A percentile compares a stretch with the other conserved stretches of the same genome.
Evolutionary conservation across 2,888 invertebrate species (phyloP).

Genomic region (Eupithecia subfuscata): DNA sequence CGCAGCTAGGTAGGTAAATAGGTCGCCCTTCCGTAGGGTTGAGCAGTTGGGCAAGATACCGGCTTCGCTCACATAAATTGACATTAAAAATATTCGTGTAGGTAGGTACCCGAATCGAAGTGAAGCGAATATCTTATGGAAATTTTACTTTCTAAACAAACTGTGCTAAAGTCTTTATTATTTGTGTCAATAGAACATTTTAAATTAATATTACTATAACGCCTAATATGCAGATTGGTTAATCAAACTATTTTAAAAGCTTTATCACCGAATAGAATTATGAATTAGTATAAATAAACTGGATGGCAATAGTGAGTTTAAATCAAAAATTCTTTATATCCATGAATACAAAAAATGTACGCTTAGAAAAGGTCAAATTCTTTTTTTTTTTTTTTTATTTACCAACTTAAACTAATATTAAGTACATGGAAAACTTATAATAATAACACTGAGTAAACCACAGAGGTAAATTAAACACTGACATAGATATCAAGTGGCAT

Average conservation of each 20-base stretch:
- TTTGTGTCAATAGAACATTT: neutral
- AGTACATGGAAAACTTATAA: too few relatives aligned
- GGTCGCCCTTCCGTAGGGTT: conserved; percentile 64
- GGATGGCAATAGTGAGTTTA: neutral
- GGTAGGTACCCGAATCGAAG: conserved; percentile 11
- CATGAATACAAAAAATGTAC: too few relatives aligned
- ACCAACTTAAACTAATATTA: too few relatives aligned
- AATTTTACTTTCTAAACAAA: conserved; percentile 24
- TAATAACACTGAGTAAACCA: too few relatives aligned
- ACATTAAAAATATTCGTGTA: conserved; percentile 53
- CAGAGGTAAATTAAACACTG: too few relatives aligned
- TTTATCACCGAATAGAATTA: neutral
- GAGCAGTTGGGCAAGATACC: conserved; percentile 66
- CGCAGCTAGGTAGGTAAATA: conserved; percentile 56
- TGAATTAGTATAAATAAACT: neutral
- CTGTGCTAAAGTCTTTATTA: conserved; percentile 11
- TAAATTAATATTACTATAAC: neutral
- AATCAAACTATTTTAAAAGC: neutral
- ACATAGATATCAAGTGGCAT: too few relatives aligned
- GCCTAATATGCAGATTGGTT: neutral
- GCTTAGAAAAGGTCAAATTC: too few relatives aligned
- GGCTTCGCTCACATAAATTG: conserved; percentile 59
- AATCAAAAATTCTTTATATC: too few relatives aligned
- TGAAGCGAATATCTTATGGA: conserved; percentile 12
- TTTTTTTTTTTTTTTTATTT: too few relatives aligned